Base-by-base conservation (phyloP, 2,113 vertebrate species). In the Syrmaticus mikado region DNA sequence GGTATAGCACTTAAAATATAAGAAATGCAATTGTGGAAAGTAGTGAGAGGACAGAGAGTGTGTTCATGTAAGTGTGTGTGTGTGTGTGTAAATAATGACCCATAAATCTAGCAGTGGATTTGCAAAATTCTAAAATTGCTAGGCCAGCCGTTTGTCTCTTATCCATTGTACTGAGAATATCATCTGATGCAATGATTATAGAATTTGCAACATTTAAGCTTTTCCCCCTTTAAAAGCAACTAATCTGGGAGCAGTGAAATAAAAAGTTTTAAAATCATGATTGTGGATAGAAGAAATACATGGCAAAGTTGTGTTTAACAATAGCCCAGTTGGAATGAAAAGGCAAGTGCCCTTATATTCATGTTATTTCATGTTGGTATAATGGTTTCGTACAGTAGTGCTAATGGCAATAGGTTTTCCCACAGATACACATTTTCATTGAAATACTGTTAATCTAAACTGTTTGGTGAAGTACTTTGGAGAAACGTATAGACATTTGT, bases 61-160 rank as follows among this genome's bases (percentile, higher is more conserved):
- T 1, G 0, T 79, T 79, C 13, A 21, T 40, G 2, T 89, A 16
- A 67, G 48, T 50, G 58, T 52, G 2, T 34, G 18, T 1, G 16
- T 1, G 18, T 1, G 4, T 81, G 0, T 76, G 20, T 85, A 43
- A 64, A 50, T 64, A 67, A 68, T 70, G 15, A 64, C 24, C 6
- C 11, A 8, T 50, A 32, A 3, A 1, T 24, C 9, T 72, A 38
- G 76, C 32, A 24, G 34, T n/a, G 32, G 9, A 13, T 67, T 84
- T 80, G 13, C 38, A 40, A 45, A 80, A 62, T 79, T 66, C 40
- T 53, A 10, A 57, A 87, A 41, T 72, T 53, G 4, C 6, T 21
- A 2, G 34, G 10, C 74, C 3, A 2, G 0, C 0, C 71, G 4
- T 68, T 83, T 86, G 10, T 72, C 25, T 82, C 28, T 70, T 73